Conservation (phyloP, 1,140 invertebrate genomes). For the Bathynomus jamesi region DNA sequence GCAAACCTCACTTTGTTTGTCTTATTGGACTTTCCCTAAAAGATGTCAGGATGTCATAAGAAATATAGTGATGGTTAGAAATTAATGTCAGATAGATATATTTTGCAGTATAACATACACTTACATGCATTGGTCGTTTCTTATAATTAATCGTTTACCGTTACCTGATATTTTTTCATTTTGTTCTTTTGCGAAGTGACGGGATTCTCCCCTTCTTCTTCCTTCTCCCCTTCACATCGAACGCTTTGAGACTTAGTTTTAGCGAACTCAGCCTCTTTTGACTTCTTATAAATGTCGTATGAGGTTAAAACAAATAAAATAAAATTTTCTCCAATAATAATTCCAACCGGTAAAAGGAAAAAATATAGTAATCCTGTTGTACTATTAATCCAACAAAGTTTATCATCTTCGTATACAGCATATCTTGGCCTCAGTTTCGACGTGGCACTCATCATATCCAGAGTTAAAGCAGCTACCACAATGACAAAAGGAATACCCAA, state of each 20-base stretch:
- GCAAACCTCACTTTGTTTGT: slow-evolving; percentile 38
- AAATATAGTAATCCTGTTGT: slow-evolving; percentile 36
- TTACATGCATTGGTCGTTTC: too few species aligned
- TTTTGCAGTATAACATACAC: too few species aligned
- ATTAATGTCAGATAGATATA: neutral
- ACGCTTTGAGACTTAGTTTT: slow-evolving; percentile 18
- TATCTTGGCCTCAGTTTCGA: slow-evolving; percentile 40
- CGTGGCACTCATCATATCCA: slow-evolving; percentile 42
- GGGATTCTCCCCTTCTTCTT: neutral
- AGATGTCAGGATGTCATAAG: too few species aligned
- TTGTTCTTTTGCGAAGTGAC: slow-evolving; percentile 5
- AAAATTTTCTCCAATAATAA: slow-evolving; percentile 43
- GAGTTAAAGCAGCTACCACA: slow-evolving; percentile 36
- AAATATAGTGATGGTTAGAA: too few species aligned
- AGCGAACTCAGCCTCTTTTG: slow-evolving; percentile 23
- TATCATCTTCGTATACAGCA: too few species aligned
- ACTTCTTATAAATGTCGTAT: slow-evolving; percentile 29
- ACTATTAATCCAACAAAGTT: too few species aligned
- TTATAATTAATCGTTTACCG: too few species aligned
- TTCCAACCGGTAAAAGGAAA: slow-evolving; percentile 44
- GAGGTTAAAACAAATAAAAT: slow-evolving; percentile 44
- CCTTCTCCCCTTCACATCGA: slow-evolving; percentile 8
- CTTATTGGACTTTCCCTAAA: neutral
- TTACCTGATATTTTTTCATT: too few species aligned
- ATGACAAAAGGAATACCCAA: slow-evolving; percentile 41